Conservation (phyloP, 2,888 invertebrate species). For the Lamellibrachia satsuma region DNA sequence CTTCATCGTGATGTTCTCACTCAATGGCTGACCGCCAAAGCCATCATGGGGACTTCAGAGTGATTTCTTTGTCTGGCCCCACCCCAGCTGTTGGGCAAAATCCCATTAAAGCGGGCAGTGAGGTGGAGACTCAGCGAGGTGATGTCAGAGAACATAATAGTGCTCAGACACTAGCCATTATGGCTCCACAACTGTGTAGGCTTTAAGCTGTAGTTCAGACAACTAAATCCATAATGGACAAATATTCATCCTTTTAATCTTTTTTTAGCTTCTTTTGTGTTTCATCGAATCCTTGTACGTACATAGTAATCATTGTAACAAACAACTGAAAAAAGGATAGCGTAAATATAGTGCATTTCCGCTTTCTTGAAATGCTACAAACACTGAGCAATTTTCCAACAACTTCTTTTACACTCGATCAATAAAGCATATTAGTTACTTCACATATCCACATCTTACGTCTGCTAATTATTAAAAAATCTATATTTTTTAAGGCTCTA, state of each 20-base stretch:
- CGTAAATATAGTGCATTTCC: background rate
- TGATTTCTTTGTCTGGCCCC: background rate
- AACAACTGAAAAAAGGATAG: background rate
- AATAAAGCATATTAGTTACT: background rate
- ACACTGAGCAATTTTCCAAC: background rate
- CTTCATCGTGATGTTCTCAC: background rate
- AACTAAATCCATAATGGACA: background rate
- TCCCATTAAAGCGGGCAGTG: background rate
- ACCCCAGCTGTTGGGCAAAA: background rate
- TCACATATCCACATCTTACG: background rate
- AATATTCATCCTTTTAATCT: background rate
- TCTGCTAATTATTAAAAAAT: background rate
- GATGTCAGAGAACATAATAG: slow-evolving; percentile 3
- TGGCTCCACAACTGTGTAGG: background rate
- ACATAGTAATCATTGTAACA: background rate
- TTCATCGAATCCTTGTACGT: background rate
- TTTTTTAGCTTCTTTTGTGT: background rate
- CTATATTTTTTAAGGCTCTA: background rate
- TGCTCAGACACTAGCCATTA: background rate
- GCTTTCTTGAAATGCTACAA: background rate
- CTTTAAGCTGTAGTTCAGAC: background rate
- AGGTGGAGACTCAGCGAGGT: background rate
- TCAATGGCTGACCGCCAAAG: background rate
- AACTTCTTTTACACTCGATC: background rate
- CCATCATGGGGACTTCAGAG: background rate